Evolutionary conservation across 2,797 vertebrate species (phyloP), one percentile per base, ranked within the genome.

Genomic region (Tadarida brasiliensis): DNA sequence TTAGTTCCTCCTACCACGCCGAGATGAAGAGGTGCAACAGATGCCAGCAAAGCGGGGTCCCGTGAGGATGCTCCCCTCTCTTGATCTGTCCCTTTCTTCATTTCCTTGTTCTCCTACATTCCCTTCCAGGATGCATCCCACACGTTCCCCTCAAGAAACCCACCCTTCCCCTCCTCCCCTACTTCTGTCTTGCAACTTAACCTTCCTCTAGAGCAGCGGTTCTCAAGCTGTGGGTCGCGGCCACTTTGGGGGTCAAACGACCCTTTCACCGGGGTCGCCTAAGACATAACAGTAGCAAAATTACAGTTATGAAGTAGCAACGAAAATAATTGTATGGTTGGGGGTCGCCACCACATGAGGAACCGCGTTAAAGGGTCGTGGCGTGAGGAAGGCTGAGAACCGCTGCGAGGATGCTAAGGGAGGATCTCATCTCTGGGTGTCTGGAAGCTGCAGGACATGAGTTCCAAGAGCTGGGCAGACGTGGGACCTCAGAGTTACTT

Each of bases 51-150:
- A 11, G 17, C 20, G 12, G 7, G 28, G 4, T 35, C 30, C 16
- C 33, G 0, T 0, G 6, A 5, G 2, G 12, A 30, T 9, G 19
- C 5, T 5, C n/a, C 57, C 20, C 0, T 26, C 35, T 65, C 30
- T 61, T 24, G 7, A n/a, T 35, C n/a, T 47, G 22, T 14, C 9
- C 44, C 28, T 44, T 47, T 19, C 15, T 0, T 17, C 10, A 7
- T 33, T n/a, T 35, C 86, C 22, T 82, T 22, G 10, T 73, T 61
- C 9, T 15, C 24, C 22, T 26, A 10, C 4, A n/a, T 3, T 54
- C 26, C 9, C 8, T 19, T 74, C 30, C n/a, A 65, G 39, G 5
- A n/a, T 1, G 22, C 9, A 51, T 17, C n/a, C 2, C 22, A 19
- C 8, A 22, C 15, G 33, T 35, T n/a, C 24, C 49, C 33, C 54